Base-by-base conservation (phyloP, 2,888 invertebrate species). In the Geotrupes spiniger region DNA sequence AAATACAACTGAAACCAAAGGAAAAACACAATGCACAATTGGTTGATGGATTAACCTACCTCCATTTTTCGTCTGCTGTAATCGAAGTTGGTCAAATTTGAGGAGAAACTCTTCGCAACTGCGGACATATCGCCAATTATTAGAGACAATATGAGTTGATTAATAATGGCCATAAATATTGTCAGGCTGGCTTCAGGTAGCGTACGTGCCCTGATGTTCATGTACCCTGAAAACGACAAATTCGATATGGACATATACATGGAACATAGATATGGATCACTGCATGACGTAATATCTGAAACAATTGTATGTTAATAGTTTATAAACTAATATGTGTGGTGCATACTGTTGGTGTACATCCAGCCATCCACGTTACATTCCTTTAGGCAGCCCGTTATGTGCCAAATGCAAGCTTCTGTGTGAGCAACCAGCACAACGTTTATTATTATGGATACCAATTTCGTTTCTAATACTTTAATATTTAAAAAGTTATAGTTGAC, bases 101-200 rank as follows among this genome's bases (percentile, higher is more conserved):
- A 60, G 1, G 53, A 49, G 39, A 42, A 53, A 36, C 51, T 52
- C 26, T 58, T 55, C 5, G 58, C 54, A 26, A 57, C 53, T 1
- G 55, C 53, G 4, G 60, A 56, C 46, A 60, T 54, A 38, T 60
- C 57, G 10, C 58, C 60, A 33, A 58, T 53, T 27, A 58, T 51
- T 21, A 56, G 39, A 5, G 58, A 54, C 8, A 49, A 29, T 15
- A 53, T 25, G 16, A 54, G 51, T 42, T 57, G 56, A 36, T 50
- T 51, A 5, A 50, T 5, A 6, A 58, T 29, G 9, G 56, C 48
- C 15, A 52, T 36, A 9, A 52, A 11, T 8, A 47, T 49, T 9
- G 44, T 42, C 8, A 57, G 16, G 6, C 48, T 14, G 14, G 55
- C 41, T 39, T 58, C 58, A 2, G 25, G n/a, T 3, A 43, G 31